These are phyloP conservation scores for Napeogenes sylphis DNA, from an alignment of 2,888 invertebrate species.

Conservation along the genomic window DNA sequence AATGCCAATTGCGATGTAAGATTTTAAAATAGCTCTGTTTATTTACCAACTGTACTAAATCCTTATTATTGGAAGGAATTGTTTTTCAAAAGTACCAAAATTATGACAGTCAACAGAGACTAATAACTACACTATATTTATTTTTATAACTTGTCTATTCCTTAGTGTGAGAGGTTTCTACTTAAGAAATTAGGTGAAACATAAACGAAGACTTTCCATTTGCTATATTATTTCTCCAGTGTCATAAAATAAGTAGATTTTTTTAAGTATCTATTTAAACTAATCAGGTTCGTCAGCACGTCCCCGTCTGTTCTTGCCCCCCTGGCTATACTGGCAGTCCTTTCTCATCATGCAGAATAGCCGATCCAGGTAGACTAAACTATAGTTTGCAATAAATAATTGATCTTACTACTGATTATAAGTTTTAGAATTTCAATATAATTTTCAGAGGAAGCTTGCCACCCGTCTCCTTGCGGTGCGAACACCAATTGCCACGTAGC, in stretches of 20 bases:
- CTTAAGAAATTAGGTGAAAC: too few relatives aligned
- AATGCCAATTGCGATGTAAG: constrained; percentile 87
- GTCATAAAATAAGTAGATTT: too few relatives aligned
- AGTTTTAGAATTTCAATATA: background rate
- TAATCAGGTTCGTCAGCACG: constrained; percentile 80
- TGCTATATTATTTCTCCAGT: too few relatives aligned
- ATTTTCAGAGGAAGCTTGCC: constrained; percentile 85
- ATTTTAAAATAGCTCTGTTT: constrained; percentile 13
- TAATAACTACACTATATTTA: too few relatives aligned
- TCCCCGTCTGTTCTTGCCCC: constrained; percentile 88
- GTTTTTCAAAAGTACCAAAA: too few relatives aligned
- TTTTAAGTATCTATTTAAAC: too few relatives aligned
- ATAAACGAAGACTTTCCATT: too few relatives aligned
- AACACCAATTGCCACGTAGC: constrained; percentile 90
- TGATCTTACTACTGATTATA: constrained; percentile 4
- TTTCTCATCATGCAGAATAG: constrained; percentile 82
- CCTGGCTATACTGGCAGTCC: constrained; percentile 88
- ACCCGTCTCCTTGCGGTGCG: constrained; percentile 87
- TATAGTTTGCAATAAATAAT: background rate
- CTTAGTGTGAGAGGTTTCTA: too few relatives aligned
- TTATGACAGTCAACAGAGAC: too few relatives aligned
- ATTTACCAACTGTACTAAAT: too few relatives aligned
- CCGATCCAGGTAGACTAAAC: constrained; percentile 81
- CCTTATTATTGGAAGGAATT: too few relatives aligned
- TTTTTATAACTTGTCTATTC: too few relatives aligned